These are phyloP conservation scores for Chirona hameri DNA, from an alignment of 2,888 invertebrate genomes.

Conservation along the genomic window DNA sequence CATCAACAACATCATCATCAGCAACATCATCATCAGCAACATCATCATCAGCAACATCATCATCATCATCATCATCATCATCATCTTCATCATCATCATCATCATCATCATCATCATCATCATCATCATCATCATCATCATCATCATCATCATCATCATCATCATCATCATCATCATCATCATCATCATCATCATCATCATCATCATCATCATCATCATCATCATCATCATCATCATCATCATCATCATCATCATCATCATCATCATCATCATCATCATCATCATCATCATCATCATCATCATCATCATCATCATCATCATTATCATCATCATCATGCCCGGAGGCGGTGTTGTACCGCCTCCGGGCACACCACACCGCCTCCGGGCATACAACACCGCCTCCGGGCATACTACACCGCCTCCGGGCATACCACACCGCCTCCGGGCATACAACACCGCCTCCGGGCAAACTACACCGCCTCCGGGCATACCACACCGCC, in stretches of 20 bases:
- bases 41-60: too few species aligned
- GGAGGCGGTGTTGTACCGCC: too few species aligned
- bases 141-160: constrained; percentile 22
- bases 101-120: constrained; percentile 22
- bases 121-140: constrained; percentile 22
- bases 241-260: constrained; percentile 22
- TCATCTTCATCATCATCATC: constrained; percentile 11
- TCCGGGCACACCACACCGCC: neutral
- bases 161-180: constrained; percentile 22
- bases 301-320: constrained; percentile 22
- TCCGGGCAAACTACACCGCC: too few species aligned
- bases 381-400: too few species aligned
- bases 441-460: too few species aligned
- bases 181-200: constrained; percentile 22
- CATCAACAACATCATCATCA: too few species aligned
- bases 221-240: constrained; percentile 22
- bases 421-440: too few species aligned
- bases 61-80: constrained; percentile 22
- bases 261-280: constrained; percentile 22
- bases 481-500: too few species aligned
- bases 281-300: constrained; percentile 22
- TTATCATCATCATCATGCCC: neutral
- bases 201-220: constrained; percentile 22
- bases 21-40: too few species aligned
- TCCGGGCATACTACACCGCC: too few species aligned